Conservation (phyloP, 2,888 invertebrate genomes). For the Hedychridium roseum region DNA sequence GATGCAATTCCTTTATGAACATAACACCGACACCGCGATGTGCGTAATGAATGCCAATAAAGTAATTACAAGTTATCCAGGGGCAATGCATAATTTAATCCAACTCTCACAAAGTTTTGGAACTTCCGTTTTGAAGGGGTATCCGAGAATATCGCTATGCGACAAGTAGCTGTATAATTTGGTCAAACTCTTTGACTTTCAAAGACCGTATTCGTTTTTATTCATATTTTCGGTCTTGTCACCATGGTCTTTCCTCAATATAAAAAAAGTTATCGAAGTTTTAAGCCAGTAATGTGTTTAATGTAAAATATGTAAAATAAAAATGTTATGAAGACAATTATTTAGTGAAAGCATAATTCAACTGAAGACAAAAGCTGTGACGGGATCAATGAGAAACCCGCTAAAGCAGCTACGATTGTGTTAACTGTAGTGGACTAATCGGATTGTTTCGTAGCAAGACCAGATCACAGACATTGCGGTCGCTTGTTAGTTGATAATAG, state of each 20-base stretch:
- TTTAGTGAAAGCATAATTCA: slow-evolving; percentile 4
- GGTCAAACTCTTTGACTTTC: no score
- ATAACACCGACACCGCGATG: slow-evolving; percentile 21
- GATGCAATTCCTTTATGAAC: slow-evolving; percentile 45
- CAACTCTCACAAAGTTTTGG: slow-evolving; percentile 33
- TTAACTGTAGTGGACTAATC: slow-evolving; percentile 9
- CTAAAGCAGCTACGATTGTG: background rate
- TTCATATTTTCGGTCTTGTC: no score
- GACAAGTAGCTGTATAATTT: no score
- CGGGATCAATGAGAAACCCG: slow-evolving; percentile 7
- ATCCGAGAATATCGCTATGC: background rate
- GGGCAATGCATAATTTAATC: slow-evolving; percentile 28
- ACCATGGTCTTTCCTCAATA: no score
- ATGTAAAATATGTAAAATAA: no score
- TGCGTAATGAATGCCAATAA: slow-evolving; percentile 48
- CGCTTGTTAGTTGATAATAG: no score
- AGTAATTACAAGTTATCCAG: slow-evolving; percentile 48
- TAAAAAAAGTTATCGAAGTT: no score
- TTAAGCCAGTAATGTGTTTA: no score
- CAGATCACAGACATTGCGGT: slow-evolving; percentile 17
- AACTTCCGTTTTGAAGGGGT: slow-evolving; percentile 21
- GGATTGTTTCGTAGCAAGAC: slow-evolving; percentile 22
- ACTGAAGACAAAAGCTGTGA: no score
- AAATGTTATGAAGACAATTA: no score
- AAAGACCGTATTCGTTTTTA: no score